Conservation (phyloP, 2,113 vertebrate genomes). For the Clarias macrocephalus region DNA sequence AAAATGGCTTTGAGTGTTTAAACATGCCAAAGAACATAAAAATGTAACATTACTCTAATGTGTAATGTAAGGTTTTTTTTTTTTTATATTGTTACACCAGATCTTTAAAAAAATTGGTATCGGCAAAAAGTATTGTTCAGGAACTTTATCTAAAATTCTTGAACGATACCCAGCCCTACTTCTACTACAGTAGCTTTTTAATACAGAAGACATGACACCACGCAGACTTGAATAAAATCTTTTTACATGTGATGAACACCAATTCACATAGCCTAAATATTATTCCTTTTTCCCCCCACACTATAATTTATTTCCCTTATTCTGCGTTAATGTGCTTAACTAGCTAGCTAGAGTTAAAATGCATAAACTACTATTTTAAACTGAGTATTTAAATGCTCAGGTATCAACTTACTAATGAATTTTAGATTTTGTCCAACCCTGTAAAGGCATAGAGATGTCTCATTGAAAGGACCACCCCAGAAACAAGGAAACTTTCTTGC, state of each 20-base stretch:
- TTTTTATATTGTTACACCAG: too few species aligned
- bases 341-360: neutral
- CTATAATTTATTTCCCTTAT: neutral
- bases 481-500: neutral
- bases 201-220: neutral
- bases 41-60: too few species aligned
- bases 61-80: too few species aligned
- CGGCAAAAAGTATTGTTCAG: too few species aligned
- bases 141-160: too few species aligned
- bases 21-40: too few species aligned
- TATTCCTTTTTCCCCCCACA: neutral
- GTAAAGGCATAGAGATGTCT: neutral
- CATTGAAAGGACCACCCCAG: neutral
- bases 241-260: neutral
- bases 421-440: neutral
- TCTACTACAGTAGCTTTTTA: neutral
- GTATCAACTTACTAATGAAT: too few species aligned
- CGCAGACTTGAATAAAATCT: neutral
- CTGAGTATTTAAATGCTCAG: too few species aligned
- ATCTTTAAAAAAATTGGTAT: too few species aligned
- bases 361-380: neutral
- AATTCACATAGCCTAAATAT: neutral
- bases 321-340: neutral
- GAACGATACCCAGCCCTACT: too few species aligned
- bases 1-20: too few species aligned